Base-by-base conservation (phyloP, 2,797 vertebrate genomes). In the Nannoperca australis region DNA sequence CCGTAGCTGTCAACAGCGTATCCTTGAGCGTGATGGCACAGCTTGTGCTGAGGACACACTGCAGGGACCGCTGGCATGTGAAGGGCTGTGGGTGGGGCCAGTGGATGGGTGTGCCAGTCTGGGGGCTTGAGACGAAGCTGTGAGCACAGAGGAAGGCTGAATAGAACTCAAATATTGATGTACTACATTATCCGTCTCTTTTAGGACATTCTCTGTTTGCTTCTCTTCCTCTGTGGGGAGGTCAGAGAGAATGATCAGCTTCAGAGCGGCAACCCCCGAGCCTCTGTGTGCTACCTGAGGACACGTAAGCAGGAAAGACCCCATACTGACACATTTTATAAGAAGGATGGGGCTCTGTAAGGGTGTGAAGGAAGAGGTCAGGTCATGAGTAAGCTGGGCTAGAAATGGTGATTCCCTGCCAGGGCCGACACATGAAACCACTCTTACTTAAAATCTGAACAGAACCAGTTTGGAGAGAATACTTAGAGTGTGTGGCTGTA, bases 1-100 rank as follows among this genome's bases (percentile, higher is more conserved):
- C 91, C 83, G 27, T 85, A 86, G 85, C 90, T 93, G 91, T 93
- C 92, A 89, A 89, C 91, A 72, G 76, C 24, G 62, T 91, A 89
- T 91, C 90, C 93, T 89, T 91, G 85, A 89, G 81, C 82, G 55
- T 77, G 88, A 89, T 78, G 81, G 78, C 86, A 76, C 78, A 83
- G 83, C 72, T 83, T 82, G 82, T 78, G 81, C 76, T 15, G 76
- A 86, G 85, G 85, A 89, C 89, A 81, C 82, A 72, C 84, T 82
- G 87, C 84, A 73, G 77, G 66, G 74, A 82, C 59, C 8, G 58
- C 81, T 81, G 85, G 84, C 84, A 70, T 82, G 83, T 83, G 78
- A 40, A 83, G 73, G 61, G 32, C 66, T 70, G 70, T 81, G 87
- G 89, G 88, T 13, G 80, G 78, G 62, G 84, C 73, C 68, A 14